Base-by-base conservation (phyloP, 2,797 vertebrate species). In the Chrysolophus pictus region DNA sequence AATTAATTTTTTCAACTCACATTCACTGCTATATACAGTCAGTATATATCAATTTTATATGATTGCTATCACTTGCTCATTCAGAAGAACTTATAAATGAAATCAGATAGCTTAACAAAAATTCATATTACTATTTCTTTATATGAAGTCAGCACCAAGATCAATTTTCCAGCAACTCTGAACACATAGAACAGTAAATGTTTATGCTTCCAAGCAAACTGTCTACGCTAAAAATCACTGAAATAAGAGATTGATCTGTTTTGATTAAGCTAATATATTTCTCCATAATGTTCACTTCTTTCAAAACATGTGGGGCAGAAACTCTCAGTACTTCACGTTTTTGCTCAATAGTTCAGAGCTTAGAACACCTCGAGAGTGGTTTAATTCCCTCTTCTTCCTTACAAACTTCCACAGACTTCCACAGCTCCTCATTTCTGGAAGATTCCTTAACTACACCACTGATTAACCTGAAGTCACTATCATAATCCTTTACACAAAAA, bases 241-340 rank as follows among this genome's bases (percentile, higher is more conserved):
- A 65, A 90, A 75, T 10, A 15, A 72, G 46, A 79, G 22, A 41
- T 26, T 16, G 33, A 58, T 7, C 15, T 39, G 16, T 19, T 7
- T 64, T 39, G 4, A 65, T 42, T 56, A 74, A 91, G 3, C 49
- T 56, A 72, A 78, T n/a, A 11, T 2, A 21, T 33, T 62, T 69
- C 24, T 62, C 13, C 64, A 17, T 76, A 86, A 39, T 0, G 0
- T 37, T 77, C 0, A 19, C 63, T 88, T 86, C 7, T 68, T 77
- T 77, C 44, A 71, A 68, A 88, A 56, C 0, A 21, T 29, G 0
- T 3, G 1, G 1, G 5, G 3, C 4, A 84, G 7, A 35, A 67
- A 4, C 6, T 77, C 41, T 5, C 31, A 80, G 3, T 53, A 8
- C 6, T 67, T 55, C 35, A 62, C 8, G 33, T 55, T 63, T 39